Conservation (phyloP, 2,113 vertebrate species). For the Elephantulus edwardii region DNA sequence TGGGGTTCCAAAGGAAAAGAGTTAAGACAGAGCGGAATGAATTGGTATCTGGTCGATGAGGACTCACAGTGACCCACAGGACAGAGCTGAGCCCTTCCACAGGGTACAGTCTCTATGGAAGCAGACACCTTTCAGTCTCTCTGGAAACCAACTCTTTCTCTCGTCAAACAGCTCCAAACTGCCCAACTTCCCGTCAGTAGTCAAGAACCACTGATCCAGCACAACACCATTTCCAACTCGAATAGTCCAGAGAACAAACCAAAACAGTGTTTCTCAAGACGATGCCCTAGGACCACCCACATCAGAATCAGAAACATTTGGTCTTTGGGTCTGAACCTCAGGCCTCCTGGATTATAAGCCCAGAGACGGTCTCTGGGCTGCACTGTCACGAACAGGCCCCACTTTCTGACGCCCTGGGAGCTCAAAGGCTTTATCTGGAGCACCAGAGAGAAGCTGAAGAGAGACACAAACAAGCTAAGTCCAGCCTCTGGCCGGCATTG, state of each 20-base stretch:
- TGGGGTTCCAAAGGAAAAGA: neutral
- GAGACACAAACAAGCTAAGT: neutral
- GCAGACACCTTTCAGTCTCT: no score
- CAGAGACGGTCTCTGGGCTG: neutral
- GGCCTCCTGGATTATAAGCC: neutral
- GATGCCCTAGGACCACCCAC: rapidly evolving
- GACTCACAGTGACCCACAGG: neutral
- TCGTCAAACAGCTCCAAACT: no score
- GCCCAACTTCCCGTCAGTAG: neutral
- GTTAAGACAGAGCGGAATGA: neutral
- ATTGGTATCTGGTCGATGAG: neutral
- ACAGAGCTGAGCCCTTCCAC: neutral
- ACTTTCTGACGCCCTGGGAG: neutral
- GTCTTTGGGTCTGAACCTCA: no score
- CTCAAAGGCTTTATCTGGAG: neutral
- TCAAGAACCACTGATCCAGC: neutral
- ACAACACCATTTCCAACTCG: no score
- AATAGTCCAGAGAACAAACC: neutral
- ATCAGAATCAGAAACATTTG: neutral
- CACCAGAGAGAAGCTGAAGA: neutral
- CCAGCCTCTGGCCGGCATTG: neutral
- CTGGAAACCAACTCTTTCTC: no score
- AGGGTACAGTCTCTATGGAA: neutral
- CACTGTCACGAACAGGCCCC: neutral
- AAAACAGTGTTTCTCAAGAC: neutral